A percentile compares a stretch with the other conserved stretches of the same genome.
These are phyloP conservation scores for Quadroppia sp. DNA, from an alignment of 2,888 invertebrate genomes.

Conservation along the genomic window DNA sequence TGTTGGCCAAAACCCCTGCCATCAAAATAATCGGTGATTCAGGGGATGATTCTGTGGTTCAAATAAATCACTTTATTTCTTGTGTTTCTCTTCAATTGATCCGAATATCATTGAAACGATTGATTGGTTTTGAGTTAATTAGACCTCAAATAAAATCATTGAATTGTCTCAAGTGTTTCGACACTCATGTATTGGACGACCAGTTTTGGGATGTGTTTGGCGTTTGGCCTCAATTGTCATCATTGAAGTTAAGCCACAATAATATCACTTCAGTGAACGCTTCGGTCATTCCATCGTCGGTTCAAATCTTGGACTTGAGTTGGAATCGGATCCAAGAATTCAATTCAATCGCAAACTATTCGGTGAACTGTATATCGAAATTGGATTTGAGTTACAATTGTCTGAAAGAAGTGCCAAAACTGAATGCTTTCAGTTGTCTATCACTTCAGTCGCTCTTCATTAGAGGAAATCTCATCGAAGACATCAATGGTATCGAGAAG, in stretches of 20 bases:
- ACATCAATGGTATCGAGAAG: slow-evolving; percentile 26
- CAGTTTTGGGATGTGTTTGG: slow-evolving; percentile 39
- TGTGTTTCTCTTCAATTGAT: slow-evolving; percentile 36
- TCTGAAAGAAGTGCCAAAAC: slow-evolving; percentile 36
- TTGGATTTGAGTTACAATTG: slow-evolving; percentile 37
- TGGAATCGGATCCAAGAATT: slow-evolving; percentile 37
- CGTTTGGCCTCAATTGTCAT: slow-evolving; percentile 32
- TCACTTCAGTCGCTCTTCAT: slow-evolving; percentile 29
- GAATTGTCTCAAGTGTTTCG: slow-evolving; percentile 28
- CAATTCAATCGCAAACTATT: slow-evolving; percentile 35
- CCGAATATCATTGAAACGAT: slow-evolving; percentile 36
- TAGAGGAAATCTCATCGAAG: slow-evolving; percentile 39
- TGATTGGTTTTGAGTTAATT: slow-evolving; percentile 25
- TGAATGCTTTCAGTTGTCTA: slow-evolving; percentile 26
- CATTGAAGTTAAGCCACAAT: slow-evolving; percentile 36
- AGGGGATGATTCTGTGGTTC: slow-evolving; percentile 4
- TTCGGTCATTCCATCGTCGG: slow-evolving; percentile 30
- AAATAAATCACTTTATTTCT: slow-evolving; percentile 32
- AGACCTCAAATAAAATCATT: slow-evolving; percentile 34
- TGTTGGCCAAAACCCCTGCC: slow-evolving; percentile 8
- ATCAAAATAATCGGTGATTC: slow-evolving; percentile 37
- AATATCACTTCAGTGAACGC: slow-evolving; percentile 37
- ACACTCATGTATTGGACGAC: slow-evolving; percentile 29
- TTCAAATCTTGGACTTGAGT: slow-evolving; percentile 33
- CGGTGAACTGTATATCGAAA: slow-evolving; percentile 36